Evolutionary conservation across 2,797 vertebrate species (phyloP), one percentile per base, ranked within the genome.

Genomic region (Sylvilagus floridanus): DNA sequence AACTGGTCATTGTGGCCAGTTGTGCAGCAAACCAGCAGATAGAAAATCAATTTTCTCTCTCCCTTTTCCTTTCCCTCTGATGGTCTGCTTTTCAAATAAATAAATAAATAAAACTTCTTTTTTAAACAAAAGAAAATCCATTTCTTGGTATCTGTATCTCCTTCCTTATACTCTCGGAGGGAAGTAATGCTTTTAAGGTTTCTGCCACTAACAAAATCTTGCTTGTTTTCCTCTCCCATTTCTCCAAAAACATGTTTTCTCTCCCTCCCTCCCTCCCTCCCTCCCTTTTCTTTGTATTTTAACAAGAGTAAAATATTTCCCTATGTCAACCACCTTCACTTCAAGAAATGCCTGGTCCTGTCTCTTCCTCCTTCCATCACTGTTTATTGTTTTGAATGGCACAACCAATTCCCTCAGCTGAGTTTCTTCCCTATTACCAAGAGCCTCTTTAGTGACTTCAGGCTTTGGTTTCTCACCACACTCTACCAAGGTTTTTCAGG

Each of bases 361-460:
- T 60, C 65, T 85, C 60, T 77, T 47, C 19, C 47, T 75, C 42
- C 62, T 92, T 47, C 9, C 28, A 93, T 47, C 52, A 78, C 37
- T 68, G 85, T 35, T 69, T 86, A 75, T 3, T 88, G 9, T 47
- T 91, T 91, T 93, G 82, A 95, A 94, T 5, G 82, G 26, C 63
- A 65, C 72, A 54, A 35, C 57, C 81, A 88, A 65, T 32, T 63
- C 63, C 65, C 35, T 63, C 76, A 69, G 30, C 32, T 60, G 79
- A 47, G 22, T 84, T 54, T 19, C 54, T 88, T 72, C 75, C 50
- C 47, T 66, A 22, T 87, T 88, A 73, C 84, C 42, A 90, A 88
- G 57, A 16, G 16, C 60, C 57, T 42, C 77, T 60, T 52, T 26
- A 79, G 72, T 60, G 50, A 79, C 50, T 21, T 47, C 52, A 60